Evolutionary conservation across 2,888 invertebrate genomes (phyloP), one percentile per base, ranked within the genome.

Genomic region (Parnassius glacialis): DNA sequence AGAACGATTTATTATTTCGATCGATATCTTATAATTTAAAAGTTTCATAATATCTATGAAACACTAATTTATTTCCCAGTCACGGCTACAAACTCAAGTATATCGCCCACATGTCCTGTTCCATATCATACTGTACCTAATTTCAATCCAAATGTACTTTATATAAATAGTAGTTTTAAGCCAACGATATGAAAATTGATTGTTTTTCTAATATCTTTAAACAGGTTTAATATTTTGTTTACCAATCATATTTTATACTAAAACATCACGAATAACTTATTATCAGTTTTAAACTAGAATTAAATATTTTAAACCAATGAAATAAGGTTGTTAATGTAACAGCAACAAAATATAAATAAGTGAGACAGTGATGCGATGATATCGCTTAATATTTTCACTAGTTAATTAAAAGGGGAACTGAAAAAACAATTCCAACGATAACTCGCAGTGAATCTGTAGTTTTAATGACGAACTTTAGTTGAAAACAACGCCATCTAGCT

Each of bases 401-500:
- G 76, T 82, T 85, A 84, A 85, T 85, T 85, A 85, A 83, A 82
- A 82, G 78, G 79, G 77, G 73, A 72, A 71, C 85, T 87, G 87
- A 59, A 70, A 85, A 83, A 87, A 85, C 87, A 86, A 66, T 74
- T 59, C 34, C 52, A 65, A 71, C 59, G 73, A 73, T 73, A 73
- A 58, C 70, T 64, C 58, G 65, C 51, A 59, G 47, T 62, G 62
- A 16, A 64, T 67, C 61, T 62, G 68, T 74, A 70, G 66, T 74
- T 75, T 75, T 78, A 73, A 67, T 51, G 20, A 3, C 53, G 52
- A 57, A 59, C 52, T 55, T 65, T 65, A 60, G 68, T 74, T 76
- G 25, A 42, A 10, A 50, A 51, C 67, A 77, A 63, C 78, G 82
- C 83, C 85, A 86, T 83, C 87, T 86, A 76, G 68, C 59, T 73